Base-by-base conservation (phyloP, 2,888 invertebrate species). In the Rosalia funebris region DNA sequence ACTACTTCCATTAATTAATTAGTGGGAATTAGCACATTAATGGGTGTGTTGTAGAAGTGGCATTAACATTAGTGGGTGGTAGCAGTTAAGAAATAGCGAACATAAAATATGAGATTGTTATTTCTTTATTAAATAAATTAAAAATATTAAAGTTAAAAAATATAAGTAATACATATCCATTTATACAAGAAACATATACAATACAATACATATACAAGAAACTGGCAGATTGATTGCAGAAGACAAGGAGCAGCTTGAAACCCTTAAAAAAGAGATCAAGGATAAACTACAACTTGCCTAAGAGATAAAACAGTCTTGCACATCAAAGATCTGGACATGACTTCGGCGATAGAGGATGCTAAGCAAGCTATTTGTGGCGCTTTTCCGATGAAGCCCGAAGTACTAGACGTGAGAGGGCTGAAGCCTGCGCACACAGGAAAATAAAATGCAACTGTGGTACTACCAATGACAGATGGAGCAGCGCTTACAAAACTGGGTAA, bases 261-360 rank as follows among this genome's bases (percentile, higher is more conserved):
- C 32, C 7, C 32, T 59, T 12, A 46, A 31, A 16, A 47, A 17
- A n/a, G 57, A 57, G 15, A 12, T 59, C 2, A 41, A 11, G n/a
- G 42, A 59, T 1, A 59, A 36, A 37, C 36, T 9, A 54, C 54
- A 12, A 17, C 47, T 0, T 19, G 42, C 19, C 14, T 52, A 2
- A n/a, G 12, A 14, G 42, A 44, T 10, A 58, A 52, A 17, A 52
- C 34, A 44, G 37, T 52, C 0, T 20, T 53, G 5, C 53, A 53
- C 42, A 25, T 42, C 1, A 47, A 54, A n/a, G 54, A 31, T 32
- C 16, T 60, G 36, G 53, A 53, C 9, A 31, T 46, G 15, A 25
- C 11, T n/a, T 10, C 20, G 9, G 52, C 58, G 1, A 45, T n/a
- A 19, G 52, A 44, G 15, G 45, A 52, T 15, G 34, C 52, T 20